A percentile compares a stretch with the other conserved stretches of the same genome.
Conservation (phyloP, 2,888 invertebrate genomes). For the Phalera bucephala region DNA sequence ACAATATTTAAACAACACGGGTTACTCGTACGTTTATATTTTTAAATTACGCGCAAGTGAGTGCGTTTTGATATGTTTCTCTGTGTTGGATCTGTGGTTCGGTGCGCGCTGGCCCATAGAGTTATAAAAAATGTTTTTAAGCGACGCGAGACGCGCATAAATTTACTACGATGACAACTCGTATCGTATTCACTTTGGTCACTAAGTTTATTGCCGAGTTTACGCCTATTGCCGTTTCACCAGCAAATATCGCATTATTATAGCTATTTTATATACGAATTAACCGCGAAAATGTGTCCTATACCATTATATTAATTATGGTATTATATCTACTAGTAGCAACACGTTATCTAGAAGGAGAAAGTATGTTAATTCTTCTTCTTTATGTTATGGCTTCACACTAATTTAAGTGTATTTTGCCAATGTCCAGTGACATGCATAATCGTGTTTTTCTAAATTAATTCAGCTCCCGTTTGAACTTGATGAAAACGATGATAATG, state of each 20-base stretch:
- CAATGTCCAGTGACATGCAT: too few relatives aligned
- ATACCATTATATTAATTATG: not conserved
- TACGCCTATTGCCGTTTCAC: slow-evolving; percentile 26
- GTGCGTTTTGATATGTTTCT: slow-evolving; percentile 30
- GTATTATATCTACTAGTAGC: slow-evolving; percentile 10
- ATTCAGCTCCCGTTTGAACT: slow-evolving; percentile 17
- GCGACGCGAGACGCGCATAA: slow-evolving; percentile 51
- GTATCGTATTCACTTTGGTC: slow-evolving; percentile 62
- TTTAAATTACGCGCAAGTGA: slow-evolving; percentile 30
- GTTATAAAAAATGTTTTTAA: slow-evolving; percentile 60
- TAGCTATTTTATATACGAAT: slow-evolving; percentile 38
- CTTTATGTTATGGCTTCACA: too few relatives aligned
- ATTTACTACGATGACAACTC: slow-evolving; percentile 64
- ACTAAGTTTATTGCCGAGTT: slow-evolving; percentile 54
- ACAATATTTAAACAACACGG: slow-evolving; percentile 23
- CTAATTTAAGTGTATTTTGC: too few relatives aligned
- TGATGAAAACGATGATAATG: too few relatives aligned
- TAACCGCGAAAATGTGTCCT: slow-evolving; percentile 10
- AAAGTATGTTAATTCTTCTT: too few relatives aligned
- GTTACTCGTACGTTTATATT: slow-evolving; percentile 25
- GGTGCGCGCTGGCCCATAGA: slow-evolving; percentile 27
- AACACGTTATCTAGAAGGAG: slow-evolving; percentile 19
- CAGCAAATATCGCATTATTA: slow-evolving; percentile 27
- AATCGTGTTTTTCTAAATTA: too few relatives aligned
- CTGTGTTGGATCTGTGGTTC: slow-evolving; percentile 37